These are phyloP conservation scores for Lithophane socia DNA, from an alignment of 2,888 invertebrate species.

Conservation along the genomic window DNA sequence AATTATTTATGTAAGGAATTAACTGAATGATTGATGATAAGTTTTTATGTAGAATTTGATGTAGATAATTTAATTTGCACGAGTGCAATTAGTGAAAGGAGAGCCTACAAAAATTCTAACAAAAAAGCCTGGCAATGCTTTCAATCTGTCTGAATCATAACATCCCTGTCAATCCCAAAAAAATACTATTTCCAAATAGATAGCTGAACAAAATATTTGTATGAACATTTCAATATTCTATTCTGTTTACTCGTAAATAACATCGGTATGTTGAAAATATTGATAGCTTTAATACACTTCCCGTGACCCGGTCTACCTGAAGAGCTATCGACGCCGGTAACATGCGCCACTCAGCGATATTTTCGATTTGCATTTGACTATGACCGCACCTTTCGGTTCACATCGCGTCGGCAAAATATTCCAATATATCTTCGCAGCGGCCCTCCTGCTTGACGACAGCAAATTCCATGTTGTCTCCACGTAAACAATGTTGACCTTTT, in stretches of 20 bases:
- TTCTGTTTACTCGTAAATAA: conserved; percentile 2
- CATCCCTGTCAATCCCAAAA: background rate
- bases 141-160: background rate
- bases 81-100: background rate
- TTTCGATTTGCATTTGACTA: conserved; percentile 47
- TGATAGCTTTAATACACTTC: conserved; percentile 27
- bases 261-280: conserved; percentile 4
- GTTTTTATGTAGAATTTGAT: background rate
- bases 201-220: background rate
- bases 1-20: background rate
- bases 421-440: conserved; percentile 16
- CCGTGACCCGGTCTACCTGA: conserved; percentile 15
- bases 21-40: background rate
- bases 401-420: conserved; percentile 28
- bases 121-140: background rate
- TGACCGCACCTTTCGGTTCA: conserved; percentile 22
- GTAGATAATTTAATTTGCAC: background rate
- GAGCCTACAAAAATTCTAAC: background rate
- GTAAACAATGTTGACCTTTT: background rate
- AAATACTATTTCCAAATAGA: background rate
- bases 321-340: conserved; percentile 30
- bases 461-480: background rate
- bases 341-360: conserved; percentile 33
- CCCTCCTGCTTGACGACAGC: background rate
- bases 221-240: background rate